Conservation (phyloP, 2,888 invertebrate species). For the Litoditis marina region DNA sequence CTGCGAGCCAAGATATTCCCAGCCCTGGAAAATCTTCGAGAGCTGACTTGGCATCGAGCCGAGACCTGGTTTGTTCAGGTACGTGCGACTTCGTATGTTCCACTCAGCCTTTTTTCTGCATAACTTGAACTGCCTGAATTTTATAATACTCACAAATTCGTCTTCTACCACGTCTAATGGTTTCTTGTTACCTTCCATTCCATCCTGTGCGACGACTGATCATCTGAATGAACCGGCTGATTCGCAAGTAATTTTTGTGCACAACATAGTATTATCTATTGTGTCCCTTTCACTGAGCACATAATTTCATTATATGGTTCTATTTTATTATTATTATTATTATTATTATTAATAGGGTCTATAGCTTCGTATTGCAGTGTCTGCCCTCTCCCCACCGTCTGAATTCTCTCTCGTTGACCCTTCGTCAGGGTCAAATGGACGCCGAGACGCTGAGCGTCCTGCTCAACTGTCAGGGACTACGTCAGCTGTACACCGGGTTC, state of each 20-base stretch:
- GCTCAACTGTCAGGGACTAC: slow-evolving; percentile 20
- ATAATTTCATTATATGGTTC: no score
- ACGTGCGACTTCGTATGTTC: not conserved
- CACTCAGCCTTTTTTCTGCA: no score
- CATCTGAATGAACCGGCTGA: no score
- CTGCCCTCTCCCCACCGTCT: slow-evolving; percentile 18
- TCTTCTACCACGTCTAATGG: no score
- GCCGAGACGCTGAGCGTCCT: slow-evolving; percentile 7
- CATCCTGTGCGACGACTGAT: no score
- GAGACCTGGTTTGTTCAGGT: slow-evolving; percentile 16
- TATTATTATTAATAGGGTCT: no score
- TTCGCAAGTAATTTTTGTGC: no score
- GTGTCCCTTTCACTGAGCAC: not conserved
- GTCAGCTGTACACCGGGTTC: slow-evolving; percentile 26
- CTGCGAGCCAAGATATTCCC: slow-evolving; percentile 25
- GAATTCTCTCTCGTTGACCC: slow-evolving; percentile 17
- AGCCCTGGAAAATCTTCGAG: slow-evolving; percentile 16
- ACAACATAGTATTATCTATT: no score
- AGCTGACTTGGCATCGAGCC: slow-evolving; percentile 28
- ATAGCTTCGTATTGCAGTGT: slow-evolving; percentile 6
- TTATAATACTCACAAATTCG: no score
- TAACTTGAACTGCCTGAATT: no score
- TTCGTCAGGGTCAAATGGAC: slow-evolving; percentile 9
- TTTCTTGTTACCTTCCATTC: no score
- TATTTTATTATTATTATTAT: no score